Evolutionary conservation across 2,888 invertebrate species (phyloP), one percentile per base, ranked within the genome.

Genomic region (Tachina grossa): DNA sequence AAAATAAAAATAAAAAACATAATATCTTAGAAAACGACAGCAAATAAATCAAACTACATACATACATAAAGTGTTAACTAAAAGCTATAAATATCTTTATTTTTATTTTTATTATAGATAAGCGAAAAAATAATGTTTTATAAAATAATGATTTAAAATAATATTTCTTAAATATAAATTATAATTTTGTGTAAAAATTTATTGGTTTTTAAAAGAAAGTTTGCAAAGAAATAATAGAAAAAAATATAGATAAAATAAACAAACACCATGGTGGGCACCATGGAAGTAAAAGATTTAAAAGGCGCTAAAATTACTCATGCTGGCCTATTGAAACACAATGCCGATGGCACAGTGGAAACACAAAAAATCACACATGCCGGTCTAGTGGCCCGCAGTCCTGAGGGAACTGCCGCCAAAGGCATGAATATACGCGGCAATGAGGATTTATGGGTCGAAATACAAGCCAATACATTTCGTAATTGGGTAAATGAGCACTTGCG

Each of bases 381-480:
- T 41, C 93, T 98, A 88, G 95, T 97, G 88, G 98, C 98, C 43
- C 94, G 98, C 74, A 97, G 97, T 91, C 96, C 97, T 51, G 97
- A 97, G 93, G 98, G 98, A 76, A 98, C 98, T 69, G 98, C 98
- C 1, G 98, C 98, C 88, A 97, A 97, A 91, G 97, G 97, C 88
- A 98, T 98, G 97, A 96, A 97, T 89, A 98, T 98, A 91, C 97
- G 97, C 91, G 98, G 98, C 88, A 96, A 97, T 91, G 97, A 98
- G 93, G 98, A 98, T 91, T 95, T 98, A 59, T 98, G 98, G 98
- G 97, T 98, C 72, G 97, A 98, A 92, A 98, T 98, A 88, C 98
- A 98, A 92, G 97, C 98, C 65, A 97, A 97, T 93, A 99, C 99
- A 53, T 99, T 99, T 92, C 95, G 97, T 89, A 99, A 99, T 93